phyloP scores from a whole-genome alignment of 2,113 vertebrate genomes.

The Apteryx owenii region DNA sequence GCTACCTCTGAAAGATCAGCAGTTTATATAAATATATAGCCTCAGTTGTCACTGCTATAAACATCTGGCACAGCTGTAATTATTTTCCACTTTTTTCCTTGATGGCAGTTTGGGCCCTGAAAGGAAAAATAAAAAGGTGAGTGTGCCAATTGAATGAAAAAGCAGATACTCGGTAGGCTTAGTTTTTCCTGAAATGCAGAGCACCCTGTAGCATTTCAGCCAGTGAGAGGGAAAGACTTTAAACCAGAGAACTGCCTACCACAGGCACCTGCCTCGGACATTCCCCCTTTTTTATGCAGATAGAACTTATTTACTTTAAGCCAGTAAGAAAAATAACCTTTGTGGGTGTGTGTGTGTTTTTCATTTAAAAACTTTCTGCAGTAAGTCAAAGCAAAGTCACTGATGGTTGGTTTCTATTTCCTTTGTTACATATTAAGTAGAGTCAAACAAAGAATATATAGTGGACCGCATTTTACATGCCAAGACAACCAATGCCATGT shows the following conservation, averaged over 20 bases:
- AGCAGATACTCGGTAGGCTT: constrained; percentile 21
- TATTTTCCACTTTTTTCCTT: constrained; percentile 13
- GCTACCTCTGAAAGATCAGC: constrained; percentile 39
- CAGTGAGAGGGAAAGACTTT: background rate
- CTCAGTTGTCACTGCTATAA: constrained; percentile 48
- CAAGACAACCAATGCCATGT: background rate
- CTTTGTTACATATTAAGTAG: background rate
- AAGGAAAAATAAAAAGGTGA: constrained; percentile 38
- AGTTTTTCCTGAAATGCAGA: constrained; percentile 28
- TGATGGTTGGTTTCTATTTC: background rate
- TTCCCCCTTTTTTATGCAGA: background rate
- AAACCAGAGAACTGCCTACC: background rate
- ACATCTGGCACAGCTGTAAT: constrained; percentile 49
- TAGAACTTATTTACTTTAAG: background rate
- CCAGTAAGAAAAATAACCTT: background rate
- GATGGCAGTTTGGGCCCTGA: constrained; percentile 56
- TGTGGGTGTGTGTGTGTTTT: background rate
- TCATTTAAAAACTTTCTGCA: background rate
- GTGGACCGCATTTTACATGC: background rate
- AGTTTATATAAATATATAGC: constrained; percentile 60
- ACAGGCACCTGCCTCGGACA: background rate
- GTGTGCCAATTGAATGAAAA: constrained; percentile 29
- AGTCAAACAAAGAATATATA: background rate
- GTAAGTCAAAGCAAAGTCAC: background rate
- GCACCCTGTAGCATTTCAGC: background rate